Evolutionary conservation across 2,888 invertebrate species (phyloP), one percentile per base, ranked within the genome.

Genomic region (Tetragonisca angustula): DNA sequence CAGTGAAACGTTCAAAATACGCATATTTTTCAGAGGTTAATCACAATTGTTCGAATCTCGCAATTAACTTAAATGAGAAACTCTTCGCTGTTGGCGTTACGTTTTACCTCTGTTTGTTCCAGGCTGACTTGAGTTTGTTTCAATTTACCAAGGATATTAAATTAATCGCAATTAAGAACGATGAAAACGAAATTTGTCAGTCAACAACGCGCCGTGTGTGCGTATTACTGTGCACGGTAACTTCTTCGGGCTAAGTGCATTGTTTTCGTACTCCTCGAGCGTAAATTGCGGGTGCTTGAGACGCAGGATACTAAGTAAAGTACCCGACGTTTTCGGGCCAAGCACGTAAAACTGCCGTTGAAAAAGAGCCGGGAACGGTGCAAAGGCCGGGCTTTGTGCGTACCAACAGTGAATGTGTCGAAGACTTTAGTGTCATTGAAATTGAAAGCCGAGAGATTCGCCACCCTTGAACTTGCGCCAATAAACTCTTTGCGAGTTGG

Each of bases 241-340:
- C 68, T 75, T 54, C 65, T 76, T 65, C 67, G 79, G 9, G 73
- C 84, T 87, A 87, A 89, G 87, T 90, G 90, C 90, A 87, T 74
- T 77, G 79, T 76, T 82, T 84, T 86, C 85, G 76, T 86, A 87
- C 84, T 90, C 75, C 52, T 36, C 68, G 81, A 87, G 83, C 85
- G 83, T 90, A 92, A 92, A 88, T 91, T 91, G 86, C 85, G 74
- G 87, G 81, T 87, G 87, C 89, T 89, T 84, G 83, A 88, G 80
- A 90, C 82, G 88, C 88, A 86, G 87, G 76, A 89, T 91, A 87
- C 87, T 83, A 73, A 86, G 85, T 87, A 89, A 90, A 90, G 85
- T 78, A 87, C 87, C 88, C 85, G 83, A 82, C 85, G 80, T 90
- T 90, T 91, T 90, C 87, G 90, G 88, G 71, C 72, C 64, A 50